Base-by-base conservation (phyloP, 2,113 vertebrate species). In the Xiphias gladius region DNA sequence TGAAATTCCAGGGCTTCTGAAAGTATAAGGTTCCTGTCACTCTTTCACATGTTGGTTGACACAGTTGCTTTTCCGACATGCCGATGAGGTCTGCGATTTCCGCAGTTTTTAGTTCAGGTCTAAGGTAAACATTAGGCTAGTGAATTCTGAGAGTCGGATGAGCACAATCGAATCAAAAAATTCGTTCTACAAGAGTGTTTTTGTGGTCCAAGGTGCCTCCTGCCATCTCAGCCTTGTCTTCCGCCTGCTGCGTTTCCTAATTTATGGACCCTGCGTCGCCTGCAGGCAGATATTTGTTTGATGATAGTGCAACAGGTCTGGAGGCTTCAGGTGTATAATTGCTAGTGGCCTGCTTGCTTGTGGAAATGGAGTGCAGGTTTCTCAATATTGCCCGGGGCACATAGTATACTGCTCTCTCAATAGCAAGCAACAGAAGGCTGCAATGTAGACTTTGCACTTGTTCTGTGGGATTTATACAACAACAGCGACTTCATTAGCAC, bases 311-410 rank as follows among this genome's bases (percentile, higher is more conserved):
- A 88, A 93, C 92, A 89, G 92, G 91, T 92, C 92, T 93, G 91
- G 89, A 93, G 93, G 92, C 94, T 95, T 95, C 93, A 93, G 95
- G 94, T 96, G 94, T 93, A 94, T 95, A 95, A 95, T 94, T 95
- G 94, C 93, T 94, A 85, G 93, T 94, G 92, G 93, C 88, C 92
- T 87, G 91, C 90, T 94, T 85, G 90, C 90, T 93, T 86, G 90
- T 92, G 92, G 92, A 95, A 94, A 93, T 89, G 91, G 90, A 94
- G 90, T 85, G 72, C 89, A 91, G 86, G 91, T 94, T 94, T 93
- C 90, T 84, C 87, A 82, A 86, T 83, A 78, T 85, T 17, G 91
- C 94, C 93, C 12, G 55, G 46, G 92, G 95, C 85, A 12, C 86
- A 74, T 55, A 70, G 66, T 84, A 85, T 84, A 80, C 87, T 66